Percentiles rank a stretch among this genome's conserved stretches.
Conservation (phyloP, 2,113 vertebrate genomes). For the Cariama cristata region DNA sequence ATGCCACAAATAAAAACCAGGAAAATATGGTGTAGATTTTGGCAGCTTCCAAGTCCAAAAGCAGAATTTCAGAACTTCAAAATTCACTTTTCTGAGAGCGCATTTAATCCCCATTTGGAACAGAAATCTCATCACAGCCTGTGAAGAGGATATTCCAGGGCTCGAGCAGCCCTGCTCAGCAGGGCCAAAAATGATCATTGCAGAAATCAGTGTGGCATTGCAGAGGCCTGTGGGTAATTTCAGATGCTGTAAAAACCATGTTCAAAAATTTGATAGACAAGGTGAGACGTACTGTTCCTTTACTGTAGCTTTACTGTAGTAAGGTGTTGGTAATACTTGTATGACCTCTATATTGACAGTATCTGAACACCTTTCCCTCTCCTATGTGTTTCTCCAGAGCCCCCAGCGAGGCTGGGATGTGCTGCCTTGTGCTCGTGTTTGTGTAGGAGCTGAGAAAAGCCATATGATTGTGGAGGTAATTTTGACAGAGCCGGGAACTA, state of each 20-base stretch:
- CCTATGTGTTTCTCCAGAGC: background rate
- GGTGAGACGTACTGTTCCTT: background rate
- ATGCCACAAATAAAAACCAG: background rate
- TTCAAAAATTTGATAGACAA: background rate
- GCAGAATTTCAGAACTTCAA: background rate
- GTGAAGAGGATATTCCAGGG: background rate
- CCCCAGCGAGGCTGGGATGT: background rate
- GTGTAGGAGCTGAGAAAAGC: background rate
- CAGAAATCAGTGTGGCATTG: background rate
- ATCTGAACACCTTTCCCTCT: background rate
- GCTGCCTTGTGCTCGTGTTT: accelerated
- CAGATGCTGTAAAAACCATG: background rate
- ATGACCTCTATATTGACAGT: background rate
- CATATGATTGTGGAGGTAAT: accelerated
- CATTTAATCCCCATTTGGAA: background rate
- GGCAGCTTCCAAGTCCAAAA: background rate
- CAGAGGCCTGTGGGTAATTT: background rate
- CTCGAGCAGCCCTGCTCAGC: background rate
- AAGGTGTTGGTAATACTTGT: accelerated
- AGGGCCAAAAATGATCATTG: background rate
- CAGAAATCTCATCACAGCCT: background rate
- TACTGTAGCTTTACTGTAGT: background rate
- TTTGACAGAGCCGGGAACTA: background rate
- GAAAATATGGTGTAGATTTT: background rate
- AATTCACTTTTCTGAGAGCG: background rate